A percentile compares a stretch with the other conserved stretches of the same genome.
These are phyloP conservation scores for Dromaius novaehollandiae DNA, from an alignment of 2,113 vertebrate species.

Conservation along the genomic window DNA sequence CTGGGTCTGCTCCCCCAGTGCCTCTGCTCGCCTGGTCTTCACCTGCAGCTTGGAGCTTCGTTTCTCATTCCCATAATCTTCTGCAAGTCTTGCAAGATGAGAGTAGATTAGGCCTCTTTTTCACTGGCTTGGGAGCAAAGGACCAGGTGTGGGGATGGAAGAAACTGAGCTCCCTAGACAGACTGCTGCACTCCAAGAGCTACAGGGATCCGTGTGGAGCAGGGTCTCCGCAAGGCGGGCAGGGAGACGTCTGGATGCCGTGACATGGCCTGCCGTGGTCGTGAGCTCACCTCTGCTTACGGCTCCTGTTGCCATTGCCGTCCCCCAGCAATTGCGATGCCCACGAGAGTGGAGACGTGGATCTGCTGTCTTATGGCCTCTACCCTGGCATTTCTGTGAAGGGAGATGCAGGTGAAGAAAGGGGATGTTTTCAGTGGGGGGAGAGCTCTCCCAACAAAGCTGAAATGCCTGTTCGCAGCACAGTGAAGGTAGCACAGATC, in stretches of 20 bases:
- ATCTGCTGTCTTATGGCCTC: neutral
- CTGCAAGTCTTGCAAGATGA: neutral
- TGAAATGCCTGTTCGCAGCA: neutral
- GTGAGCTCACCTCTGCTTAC: neutral
- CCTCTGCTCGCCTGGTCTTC: neutral
- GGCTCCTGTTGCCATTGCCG: too few species aligned
- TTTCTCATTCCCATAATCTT: neutral
- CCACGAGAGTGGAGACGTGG: too few species aligned
- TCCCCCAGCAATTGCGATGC: too few species aligned
- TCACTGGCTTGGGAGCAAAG: neutral
- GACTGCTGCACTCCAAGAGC: neutral
- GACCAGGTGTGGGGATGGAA: neutral
- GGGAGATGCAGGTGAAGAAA: neutral
- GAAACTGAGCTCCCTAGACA: neutral
- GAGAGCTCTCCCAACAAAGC: neutral
- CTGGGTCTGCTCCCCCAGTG: neutral
- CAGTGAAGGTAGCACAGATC: neutral
- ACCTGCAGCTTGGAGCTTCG: fast-evolving
- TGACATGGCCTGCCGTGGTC: too few species aligned
- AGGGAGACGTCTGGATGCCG: neutral
- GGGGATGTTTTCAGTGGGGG: neutral
- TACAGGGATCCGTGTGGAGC: neutral
- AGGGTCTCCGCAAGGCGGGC: neutral
- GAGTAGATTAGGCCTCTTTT: neutral
- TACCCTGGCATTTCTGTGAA: neutral